Percentiles rank a stretch among this genome's conserved stretches.
Conservation (phyloP, 2,797 vertebrate genomes). For the Cuniculus paca region DNA sequence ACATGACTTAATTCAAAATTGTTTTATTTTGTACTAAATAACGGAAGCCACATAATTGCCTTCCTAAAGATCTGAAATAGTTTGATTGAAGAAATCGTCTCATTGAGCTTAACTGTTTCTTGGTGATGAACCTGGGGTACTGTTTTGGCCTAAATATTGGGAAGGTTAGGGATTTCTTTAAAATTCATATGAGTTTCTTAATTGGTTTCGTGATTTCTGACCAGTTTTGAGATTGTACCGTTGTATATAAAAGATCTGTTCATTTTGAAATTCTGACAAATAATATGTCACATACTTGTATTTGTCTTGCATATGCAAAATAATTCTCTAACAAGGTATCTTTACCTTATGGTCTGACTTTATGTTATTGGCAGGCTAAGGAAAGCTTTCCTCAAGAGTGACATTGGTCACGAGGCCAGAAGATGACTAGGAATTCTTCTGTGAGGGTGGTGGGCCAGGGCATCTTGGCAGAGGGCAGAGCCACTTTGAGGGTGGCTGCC, state of each 20-base stretch:
- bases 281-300: not conserved
- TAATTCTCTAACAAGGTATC: constrained; percentile 45
- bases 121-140: not conserved
- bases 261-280: constrained; percentile 55
- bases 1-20: not conserved
- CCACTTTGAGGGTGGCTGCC: too few species aligned
- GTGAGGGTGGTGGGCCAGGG: too few species aligned
- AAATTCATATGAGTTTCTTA: not conserved
- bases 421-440: not conserved
- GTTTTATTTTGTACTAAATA: not conserved
- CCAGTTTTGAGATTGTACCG: not conserved
- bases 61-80: not conserved
- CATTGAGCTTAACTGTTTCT: not conserved
- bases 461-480: not conserved
- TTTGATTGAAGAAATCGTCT: not conserved
- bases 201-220: not conserved
- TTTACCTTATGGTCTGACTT: constrained; percentile 25
- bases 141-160: constrained; percentile 40
- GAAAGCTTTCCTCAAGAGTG: not conserved
- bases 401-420: not conserved
- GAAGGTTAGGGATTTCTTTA: constrained; percentile 30
- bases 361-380: not conserved
- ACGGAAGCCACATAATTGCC: not conserved
- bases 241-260: constrained; percentile 23
- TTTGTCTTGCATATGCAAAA: not conserved